Base-by-base conservation (phyloP, 2,113 vertebrate genomes). In the Jaculus jaculus region DNA sequence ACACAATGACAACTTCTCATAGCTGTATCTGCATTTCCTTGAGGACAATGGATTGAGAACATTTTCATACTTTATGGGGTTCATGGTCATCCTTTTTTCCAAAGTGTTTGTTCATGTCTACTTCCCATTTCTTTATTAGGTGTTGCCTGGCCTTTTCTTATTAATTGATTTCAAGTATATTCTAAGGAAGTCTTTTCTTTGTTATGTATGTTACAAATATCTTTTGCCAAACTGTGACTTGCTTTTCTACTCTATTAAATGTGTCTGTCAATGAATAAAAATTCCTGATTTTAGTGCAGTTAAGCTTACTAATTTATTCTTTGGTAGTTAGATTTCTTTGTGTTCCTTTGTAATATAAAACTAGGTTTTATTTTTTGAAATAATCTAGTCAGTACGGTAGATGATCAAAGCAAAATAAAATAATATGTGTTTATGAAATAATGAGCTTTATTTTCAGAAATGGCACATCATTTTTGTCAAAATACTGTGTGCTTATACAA, bases 371-470 rank as follows among this genome's bases (percentile, higher is more conserved):
- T 32, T 51, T 78, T 77, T 87, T 87, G 20, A 71, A 91, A 51
- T 34, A 73, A 30, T 3, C 34, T 68, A 5, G 6, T 84, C 73
- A 80, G 10, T 84, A 79, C 72, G 54, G 24, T 87, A 58, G 66
- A 72, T 79, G 34, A 84, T 66, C 18, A 79, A 79, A 88, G 65
- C 77, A n/a, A 63, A 69, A 18, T 60, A 68, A 82, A 94, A 66
- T 60, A 42, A 32, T 63, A 39, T 61, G 15, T 69, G 30, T 7
- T 47, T 77, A 20, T 42, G 60, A 87, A 69, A 71, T 28, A 28
- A 82, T 63, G 11, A 77, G 3, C 13, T 63, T 84, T 61, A n/a
- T 91, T 82, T 69, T 87, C 37, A 78, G 69, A 83, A 68, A 42
- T 30, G 34, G n/a, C 16, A 75, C 23, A 28, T 66, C 2, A 42